phyloP scores from a whole-genome alignment of 2,113 vertebrate genomes.

The Anhinga rufa region DNA sequence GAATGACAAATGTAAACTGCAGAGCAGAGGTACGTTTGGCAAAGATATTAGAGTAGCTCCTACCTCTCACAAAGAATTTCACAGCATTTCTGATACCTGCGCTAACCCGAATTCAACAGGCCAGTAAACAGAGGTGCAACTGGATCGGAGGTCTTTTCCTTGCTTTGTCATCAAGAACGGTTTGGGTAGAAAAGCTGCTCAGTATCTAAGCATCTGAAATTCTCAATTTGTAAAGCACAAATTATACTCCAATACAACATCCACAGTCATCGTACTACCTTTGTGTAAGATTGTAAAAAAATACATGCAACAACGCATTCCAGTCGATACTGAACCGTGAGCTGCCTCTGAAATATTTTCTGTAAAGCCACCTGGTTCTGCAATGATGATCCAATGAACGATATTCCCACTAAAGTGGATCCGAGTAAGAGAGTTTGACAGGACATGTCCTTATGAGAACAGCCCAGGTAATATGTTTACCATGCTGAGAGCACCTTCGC shows the following conservation, averaged over 20 bases:
- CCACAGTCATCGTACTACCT: neutral
- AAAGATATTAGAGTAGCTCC: neutral
- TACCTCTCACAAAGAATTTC: neutral
- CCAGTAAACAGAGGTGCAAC: neutral
- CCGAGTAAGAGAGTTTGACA: neutral
- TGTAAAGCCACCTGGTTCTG: neutral
- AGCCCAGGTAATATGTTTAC: neutral
- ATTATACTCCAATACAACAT: neutral
- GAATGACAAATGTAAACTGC: neutral
- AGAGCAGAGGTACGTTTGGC: neutral
- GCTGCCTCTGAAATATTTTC: neutral
- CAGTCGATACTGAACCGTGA: neutral
- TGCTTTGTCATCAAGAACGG: neutral
- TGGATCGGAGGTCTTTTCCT: neutral
- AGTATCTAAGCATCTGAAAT: neutral
- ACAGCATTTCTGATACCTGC: neutral
- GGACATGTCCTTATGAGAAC: neutral
- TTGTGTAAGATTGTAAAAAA: neutral
- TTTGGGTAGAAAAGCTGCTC: neutral
- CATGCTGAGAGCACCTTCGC: neutral
- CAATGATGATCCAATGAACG: neutral
- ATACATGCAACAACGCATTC: accelerated
- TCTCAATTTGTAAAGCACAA: neutral
- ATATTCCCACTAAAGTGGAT: neutral
- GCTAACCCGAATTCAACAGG: neutral